These are phyloP conservation scores for Choloepus didactylus DNA, from an alignment of 2,797 vertebrate species.

Conservation along the genomic window DNA sequence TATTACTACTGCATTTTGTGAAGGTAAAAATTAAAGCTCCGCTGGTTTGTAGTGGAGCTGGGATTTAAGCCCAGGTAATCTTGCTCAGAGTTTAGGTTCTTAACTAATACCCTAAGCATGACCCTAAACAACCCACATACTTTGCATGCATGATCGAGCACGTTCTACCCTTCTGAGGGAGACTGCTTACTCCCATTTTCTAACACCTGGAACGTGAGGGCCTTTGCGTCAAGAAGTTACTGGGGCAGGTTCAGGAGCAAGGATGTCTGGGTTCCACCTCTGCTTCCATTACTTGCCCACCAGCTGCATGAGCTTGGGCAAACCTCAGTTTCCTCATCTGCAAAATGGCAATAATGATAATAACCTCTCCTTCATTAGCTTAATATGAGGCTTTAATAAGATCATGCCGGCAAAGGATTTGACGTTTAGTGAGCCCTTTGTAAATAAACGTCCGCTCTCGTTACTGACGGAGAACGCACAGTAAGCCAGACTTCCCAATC, in stretches of 20 bases:
- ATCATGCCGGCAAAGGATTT: not conserved
- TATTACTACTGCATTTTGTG: not conserved
- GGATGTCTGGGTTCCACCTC: not conserved
- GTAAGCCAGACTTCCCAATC: not conserved
- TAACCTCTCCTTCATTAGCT: not conserved
- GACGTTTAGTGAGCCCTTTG: not conserved
- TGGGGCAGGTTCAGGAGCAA: not conserved
- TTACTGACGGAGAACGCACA: not conserved
- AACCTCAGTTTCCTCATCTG: not conserved
- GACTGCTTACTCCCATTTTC: not conserved
- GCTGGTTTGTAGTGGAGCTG: not conserved
- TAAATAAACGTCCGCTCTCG: not conserved
- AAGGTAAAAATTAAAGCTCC: not conserved
- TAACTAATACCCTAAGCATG: not conserved
- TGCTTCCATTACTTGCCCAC: not conserved
- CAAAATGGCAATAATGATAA: not conserved
- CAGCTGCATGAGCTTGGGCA: not conserved
- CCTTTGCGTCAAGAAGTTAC: not conserved
- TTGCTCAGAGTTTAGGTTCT: not conserved
- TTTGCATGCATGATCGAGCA: not conserved
- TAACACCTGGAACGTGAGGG: accelerated
- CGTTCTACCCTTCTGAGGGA: not conserved
- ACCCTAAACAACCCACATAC: not conserved
- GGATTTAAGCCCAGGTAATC: not conserved
- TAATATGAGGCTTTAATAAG: not conserved